Evolutionary conservation across 2,888 invertebrate species (phyloP), one percentile per base, ranked within the genome.

Genomic region (Smittia sp.): DNA sequence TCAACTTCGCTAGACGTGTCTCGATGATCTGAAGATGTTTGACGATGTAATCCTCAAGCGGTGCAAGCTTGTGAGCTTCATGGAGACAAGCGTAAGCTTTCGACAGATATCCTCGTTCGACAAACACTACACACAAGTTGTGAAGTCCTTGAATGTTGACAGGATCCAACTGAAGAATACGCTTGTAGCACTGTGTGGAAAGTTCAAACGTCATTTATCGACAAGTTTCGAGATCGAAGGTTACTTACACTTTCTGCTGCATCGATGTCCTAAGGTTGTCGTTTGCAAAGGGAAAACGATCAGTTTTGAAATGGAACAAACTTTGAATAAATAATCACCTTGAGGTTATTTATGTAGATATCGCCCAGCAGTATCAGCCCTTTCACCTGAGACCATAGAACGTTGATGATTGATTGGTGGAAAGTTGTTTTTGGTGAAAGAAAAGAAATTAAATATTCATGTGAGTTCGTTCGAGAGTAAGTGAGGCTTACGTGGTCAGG

Each of bases 61-160:
- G 97, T 0, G 96, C 95, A 24, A 96, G 84, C 4, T 86, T 84
- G 72, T 91, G 90, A 0, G 94, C 95, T 67, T 89, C 86, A 67
- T 89, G 86, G 18, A 98, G 86, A 80, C 98, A 98, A 70, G 89
- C 86, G 77, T 93, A 93, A 0, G 97, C 98, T 73, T 88, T 85
- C n/a, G 88, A 85, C 27, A 98, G 85, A 78, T 92, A 89, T 9
- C 96, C 96, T 41, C 93, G 87, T 81, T 98, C 97, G 4, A 98
- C 96, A 77, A 92, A 92, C 0, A 98, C 96, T 6, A 98, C 98
- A 83, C 98, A 98, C 24, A 98, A 85, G 83, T 98, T 98, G 85
- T 98, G 98, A 58, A 94, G 85, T 0, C 96, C 97, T 84, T 97
- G 97, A 75, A 95, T 92, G 81, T 97, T 96, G 77, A 90, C 89